phyloP scores from a whole-genome alignment of 2,797 vertebrate genomes.

The Rhodeus uyekii region DNA sequence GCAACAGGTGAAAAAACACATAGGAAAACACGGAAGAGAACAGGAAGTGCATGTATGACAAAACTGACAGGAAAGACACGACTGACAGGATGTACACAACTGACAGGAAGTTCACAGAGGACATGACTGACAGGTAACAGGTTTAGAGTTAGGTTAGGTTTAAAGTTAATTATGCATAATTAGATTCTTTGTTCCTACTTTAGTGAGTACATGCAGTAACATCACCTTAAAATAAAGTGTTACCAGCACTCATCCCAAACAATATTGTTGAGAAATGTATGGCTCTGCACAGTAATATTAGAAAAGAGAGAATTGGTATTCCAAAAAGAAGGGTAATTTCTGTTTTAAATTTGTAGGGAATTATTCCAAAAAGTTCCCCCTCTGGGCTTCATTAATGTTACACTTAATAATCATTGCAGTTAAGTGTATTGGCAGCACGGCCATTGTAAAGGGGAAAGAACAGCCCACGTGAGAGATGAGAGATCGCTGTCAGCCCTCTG shows the following conservation, averaged over 20 bases:
- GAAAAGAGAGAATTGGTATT: not conserved
- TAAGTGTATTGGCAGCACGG: conserved; percentile 17
- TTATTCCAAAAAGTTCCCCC: conserved; percentile 19
- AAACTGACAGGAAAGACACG: too few species aligned
- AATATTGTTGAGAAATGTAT: not conserved
- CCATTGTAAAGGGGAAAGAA: conserved; percentile 20
- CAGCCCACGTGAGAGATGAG: conserved; percentile 18
- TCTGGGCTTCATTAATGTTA: conserved; percentile 33
- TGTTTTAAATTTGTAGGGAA: conserved; percentile 8
- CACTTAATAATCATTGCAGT: conserved; percentile 24
- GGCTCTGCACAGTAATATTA: not conserved
- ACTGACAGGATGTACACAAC: too few species aligned
- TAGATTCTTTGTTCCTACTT: too few species aligned
- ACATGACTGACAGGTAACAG: too few species aligned
- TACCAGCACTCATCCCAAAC: not conserved
- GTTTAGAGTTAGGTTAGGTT: too few species aligned
- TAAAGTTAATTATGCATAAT: too few species aligned
- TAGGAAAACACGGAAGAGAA: too few species aligned
- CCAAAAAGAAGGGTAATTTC: conserved; percentile 14
- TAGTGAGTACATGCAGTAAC: too few species aligned
- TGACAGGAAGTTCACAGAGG: too few species aligned
- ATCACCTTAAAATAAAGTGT: too few species aligned
- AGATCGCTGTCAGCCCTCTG: not conserved
- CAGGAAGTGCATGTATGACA: too few species aligned
- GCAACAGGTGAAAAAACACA: too few species aligned